Percentiles rank a stretch among this genome's conserved stretches.
These are phyloP conservation scores for Conus ventricosus DNA, from an alignment of 1,140 invertebrate species.

Conservation along the genomic window DNA sequence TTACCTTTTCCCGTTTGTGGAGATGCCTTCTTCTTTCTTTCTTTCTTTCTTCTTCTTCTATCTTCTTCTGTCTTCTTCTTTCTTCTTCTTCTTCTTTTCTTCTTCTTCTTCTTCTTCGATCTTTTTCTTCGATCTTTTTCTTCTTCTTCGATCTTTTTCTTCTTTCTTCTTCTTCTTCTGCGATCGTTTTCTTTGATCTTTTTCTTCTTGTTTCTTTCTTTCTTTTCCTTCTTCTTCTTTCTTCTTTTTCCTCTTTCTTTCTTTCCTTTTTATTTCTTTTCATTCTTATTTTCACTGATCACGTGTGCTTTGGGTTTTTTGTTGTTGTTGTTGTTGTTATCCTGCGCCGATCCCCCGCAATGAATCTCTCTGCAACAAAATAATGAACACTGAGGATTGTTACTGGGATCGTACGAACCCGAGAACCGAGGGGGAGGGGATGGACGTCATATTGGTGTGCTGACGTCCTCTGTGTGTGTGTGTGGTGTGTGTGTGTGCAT, in stretches of 20 bases:
- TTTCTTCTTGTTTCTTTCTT: not conserved
- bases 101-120: not conserved
- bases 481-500: not conserved
- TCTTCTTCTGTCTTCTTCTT: no score
- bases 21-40: no score
- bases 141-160: no score
- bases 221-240: not conserved
- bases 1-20: no score
- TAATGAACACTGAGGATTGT: no score
- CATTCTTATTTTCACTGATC: not conserved
- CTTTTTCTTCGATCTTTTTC: no score
- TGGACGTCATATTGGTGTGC: no score
- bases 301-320: not conserved
- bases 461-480: not conserved
- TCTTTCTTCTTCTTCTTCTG: not conserved
- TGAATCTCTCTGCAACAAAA: no score
- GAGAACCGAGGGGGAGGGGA: no score
- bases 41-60: no score
- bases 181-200: no score
- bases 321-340: not conserved
- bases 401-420: no score
- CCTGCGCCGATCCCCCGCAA: not conserved
- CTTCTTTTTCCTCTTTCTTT: not conserved
- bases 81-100: not conserved
- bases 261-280: not conserved